These are phyloP conservation scores for Horisme vitalbata DNA, from an alignment of 2,888 invertebrate genomes.

Conservation along the genomic window DNA sequence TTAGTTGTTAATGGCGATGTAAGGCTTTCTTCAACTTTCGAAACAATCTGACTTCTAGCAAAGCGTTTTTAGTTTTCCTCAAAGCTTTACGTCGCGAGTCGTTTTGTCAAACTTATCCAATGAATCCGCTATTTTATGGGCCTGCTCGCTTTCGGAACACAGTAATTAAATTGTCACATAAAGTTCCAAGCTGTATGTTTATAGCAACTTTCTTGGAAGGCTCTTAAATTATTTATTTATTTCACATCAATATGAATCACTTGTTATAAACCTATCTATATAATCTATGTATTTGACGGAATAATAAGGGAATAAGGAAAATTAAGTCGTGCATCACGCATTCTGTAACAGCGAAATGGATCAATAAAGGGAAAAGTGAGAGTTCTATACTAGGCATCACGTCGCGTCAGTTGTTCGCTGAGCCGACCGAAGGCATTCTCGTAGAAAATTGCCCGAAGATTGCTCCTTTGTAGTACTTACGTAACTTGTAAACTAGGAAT, in stretches of 20 bases:
- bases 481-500: not conserved
- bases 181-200: too few relatives aligned
- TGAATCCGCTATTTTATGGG: slow-evolving; percentile 18
- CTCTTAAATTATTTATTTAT: too few relatives aligned
- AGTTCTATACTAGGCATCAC: not conserved
- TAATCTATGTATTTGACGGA: too few relatives aligned
- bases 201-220: too few relatives aligned
- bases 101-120: slow-evolving; percentile 14
- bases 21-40: not conserved
- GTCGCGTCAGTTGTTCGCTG: not conserved
- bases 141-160: slow-evolving; percentile 16
- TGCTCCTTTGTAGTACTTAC: slow-evolving; percentile 18
- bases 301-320: too few relatives aligned
- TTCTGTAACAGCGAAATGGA: too few relatives aligned
- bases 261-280: too few relatives aligned
- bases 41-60: not conserved
- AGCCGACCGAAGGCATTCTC: slow-evolving; percentile 1
- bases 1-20: not conserved
- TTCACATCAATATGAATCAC: too few relatives aligned
- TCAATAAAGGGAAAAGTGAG: too few relatives aligned
- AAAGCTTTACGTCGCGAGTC: slow-evolving; percentile 7
- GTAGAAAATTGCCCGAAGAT: slow-evolving; percentile 15
- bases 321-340: too few relatives aligned
- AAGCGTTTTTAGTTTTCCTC: not conserved
- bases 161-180: slow-evolving; percentile 25